Conservation (phyloP, 2,888 invertebrate species). For the Rhagium mordax region DNA sequence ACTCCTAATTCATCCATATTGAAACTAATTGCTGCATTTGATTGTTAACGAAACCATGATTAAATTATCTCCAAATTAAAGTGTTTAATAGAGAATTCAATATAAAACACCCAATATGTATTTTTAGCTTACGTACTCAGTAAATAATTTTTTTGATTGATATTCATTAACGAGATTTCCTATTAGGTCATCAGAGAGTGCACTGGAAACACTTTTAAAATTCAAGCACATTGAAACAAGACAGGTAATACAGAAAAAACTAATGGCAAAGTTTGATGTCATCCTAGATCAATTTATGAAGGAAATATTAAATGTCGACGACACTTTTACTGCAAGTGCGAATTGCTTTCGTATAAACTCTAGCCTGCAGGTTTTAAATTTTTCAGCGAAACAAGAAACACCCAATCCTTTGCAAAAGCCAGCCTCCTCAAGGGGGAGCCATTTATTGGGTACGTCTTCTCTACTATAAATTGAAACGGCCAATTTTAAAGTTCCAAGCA, state of each 20-base stretch:
- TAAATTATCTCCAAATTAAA: no score
- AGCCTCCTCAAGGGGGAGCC: slow-evolving; percentile 86
- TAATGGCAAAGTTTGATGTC: slow-evolving; percentile 87
- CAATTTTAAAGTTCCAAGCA: slow-evolving; percentile 85
- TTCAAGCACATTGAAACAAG: slow-evolving; percentile 87
- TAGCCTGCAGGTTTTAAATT: background rate
- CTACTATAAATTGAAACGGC: slow-evolving; percentile 84
- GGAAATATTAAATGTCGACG: slow-evolving; percentile 83
- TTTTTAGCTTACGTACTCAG: no score
- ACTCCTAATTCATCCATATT: no score
- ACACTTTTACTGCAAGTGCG: slow-evolving; percentile 77
- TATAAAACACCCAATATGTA: no score
- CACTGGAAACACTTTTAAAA: slow-evolving; percentile 84
- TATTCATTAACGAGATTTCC: background rate
- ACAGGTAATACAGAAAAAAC: slow-evolving; percentile 79
- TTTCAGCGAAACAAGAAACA: slow-evolving; percentile 75
- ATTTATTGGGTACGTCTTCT: slow-evolving; percentile 90
- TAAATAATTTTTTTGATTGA: no score
- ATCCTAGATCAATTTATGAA: slow-evolving; percentile 89
- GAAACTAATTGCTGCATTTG: no score
- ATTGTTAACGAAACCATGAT: no score
- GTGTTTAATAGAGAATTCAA: no score
- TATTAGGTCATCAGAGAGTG: slow-evolving; percentile 83
- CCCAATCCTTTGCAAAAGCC: slow-evolving; percentile 82
- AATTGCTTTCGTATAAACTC: slow-evolving; percentile 16